Evolutionary conservation across 2,888 invertebrate genomes (phyloP), one percentile per base, ranked within the genome.

Genomic region (Hydroisotoma schaefferi): DNA sequence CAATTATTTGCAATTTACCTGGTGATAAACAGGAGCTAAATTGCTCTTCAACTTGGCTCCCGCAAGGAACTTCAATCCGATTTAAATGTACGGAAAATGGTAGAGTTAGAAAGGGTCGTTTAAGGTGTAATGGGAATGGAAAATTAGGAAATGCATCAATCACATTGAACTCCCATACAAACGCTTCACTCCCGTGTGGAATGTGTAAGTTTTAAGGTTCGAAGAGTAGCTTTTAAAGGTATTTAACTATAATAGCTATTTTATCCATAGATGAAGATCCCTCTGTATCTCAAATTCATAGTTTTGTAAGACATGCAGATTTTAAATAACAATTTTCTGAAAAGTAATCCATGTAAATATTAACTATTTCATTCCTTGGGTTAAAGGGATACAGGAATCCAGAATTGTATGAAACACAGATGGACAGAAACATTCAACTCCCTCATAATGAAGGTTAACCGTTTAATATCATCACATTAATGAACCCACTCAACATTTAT

Each of bases 31-130:
- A 59, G 23, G 28, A 47, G 6, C 29, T 59, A 0, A 33, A 46
- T 22, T 65, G 65, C 20, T 59, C 62, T 1, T 38, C 59, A 23
- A 57, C 65, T 2, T 65, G 65, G 65, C 38, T 65, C 26, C 57
- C 59, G 1, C 27, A 59, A 43, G 61, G 59, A 26, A 57, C 65
- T 6, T 23, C 59, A 12, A 59, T 62, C 6, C 38, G 57, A 10
- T 65, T 59, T 25, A 33, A 37, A 27, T 65, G 65, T 28, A 1
- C 20, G 1, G 53, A 53, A 1, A 33, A 38, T 12, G 63, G 63
- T 10, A 44, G 23, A 40, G 56, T 63, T 12, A 8, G 37, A 10
- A 40, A 40, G 20, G 63, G 63, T 6, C 37, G 27, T 43, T 56
- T 63, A 18, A n/a, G 33, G 6, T 63, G 63, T 46, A 47, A 47